Percentiles rank a stretch among this genome's conserved stretches.
These are phyloP conservation scores for Stictocephala bisonia DNA, from an alignment of 2,888 invertebrate species.

Conservation along the genomic window DNA sequence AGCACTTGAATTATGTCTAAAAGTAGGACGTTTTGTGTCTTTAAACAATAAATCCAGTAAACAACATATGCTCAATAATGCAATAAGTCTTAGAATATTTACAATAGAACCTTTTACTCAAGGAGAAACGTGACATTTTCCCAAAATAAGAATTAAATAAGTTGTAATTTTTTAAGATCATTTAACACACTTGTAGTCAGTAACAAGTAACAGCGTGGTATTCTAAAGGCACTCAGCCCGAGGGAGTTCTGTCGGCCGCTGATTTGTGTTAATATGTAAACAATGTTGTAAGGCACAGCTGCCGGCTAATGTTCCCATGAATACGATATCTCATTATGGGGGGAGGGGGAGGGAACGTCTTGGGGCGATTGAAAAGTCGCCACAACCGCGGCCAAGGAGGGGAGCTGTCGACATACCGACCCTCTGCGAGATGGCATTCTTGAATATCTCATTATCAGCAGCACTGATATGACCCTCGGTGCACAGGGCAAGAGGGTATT, in stretches of 20 bases:
- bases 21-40: no score
- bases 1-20: no score
- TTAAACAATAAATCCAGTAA: no score
- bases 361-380: conserved; percentile 26
- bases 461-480: conserved; percentile 14
- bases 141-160: no score
- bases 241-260: neutral
- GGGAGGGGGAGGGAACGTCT: conserved; percentile 1
- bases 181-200: no score
- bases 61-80: no score
- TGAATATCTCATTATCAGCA: conserved; percentile 16
- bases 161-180: no score
- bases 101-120: no score
- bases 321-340: conserved; percentile 46
- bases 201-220: no score
- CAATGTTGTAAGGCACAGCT: conserved; percentile 35
- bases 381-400: conserved; percentile 5
- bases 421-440: conserved; percentile 12
- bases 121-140: no score
- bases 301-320: conserved; percentile 43
- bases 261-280: conserved; percentile 46
- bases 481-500: no score
- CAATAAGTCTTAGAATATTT: no score
- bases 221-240: conserved; percentile 36
- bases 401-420: neutral